phyloP scores from a whole-genome alignment of 2,113 vertebrate genomes.

The Capra hircus region DNA sequence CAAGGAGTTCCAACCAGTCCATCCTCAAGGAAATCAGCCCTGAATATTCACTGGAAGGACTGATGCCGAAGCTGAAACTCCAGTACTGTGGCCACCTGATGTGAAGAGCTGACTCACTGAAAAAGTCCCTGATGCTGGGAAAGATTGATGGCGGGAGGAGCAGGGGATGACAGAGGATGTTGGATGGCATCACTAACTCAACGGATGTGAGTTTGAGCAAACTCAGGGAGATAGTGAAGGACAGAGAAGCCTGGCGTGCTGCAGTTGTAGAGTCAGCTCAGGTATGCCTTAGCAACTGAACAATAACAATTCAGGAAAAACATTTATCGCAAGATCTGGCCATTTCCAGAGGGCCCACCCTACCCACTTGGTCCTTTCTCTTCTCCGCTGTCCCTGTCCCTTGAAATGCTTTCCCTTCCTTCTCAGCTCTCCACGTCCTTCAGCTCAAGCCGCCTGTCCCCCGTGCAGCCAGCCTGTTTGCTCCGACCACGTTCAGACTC shows the following conservation, averaged over 20 bases:
- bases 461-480: neutral
- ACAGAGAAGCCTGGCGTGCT: neutral
- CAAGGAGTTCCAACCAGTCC: neutral
- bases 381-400: neutral
- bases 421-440: neutral
- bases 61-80: neutral
- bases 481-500: neutral
- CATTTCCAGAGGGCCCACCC: neutral
- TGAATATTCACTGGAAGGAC: neutral
- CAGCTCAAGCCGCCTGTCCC: neutral
- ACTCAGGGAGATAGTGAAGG: neutral
- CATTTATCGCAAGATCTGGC: neutral
- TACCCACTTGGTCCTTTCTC: neutral
- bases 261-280: neutral
- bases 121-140: neutral
- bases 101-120: neutral
- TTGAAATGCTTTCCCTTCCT: neutral
- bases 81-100: neutral
- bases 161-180: neutral
- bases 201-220: neutral
- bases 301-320: neutral
- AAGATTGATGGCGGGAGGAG: neutral
- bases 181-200: neutral
- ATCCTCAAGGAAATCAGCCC: neutral
- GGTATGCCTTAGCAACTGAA: neutral